Evolutionary conservation across 2,888 invertebrate genomes (phyloP).

Genomic region (Empis livida): DNA sequence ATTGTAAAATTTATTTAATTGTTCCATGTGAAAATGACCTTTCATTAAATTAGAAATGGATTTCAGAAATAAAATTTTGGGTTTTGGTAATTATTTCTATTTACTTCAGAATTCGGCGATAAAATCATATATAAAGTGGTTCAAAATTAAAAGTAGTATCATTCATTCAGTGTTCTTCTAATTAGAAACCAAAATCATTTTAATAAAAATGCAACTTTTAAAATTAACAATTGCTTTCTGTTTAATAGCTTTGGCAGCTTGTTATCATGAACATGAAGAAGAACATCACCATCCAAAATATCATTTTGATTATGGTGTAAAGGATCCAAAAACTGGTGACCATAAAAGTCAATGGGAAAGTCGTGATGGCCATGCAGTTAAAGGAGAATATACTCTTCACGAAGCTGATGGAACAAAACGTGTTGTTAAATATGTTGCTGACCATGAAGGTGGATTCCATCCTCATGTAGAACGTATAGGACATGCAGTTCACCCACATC

Average conservation of each 20-base stretch:
- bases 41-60: no score
- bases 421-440: conserved; percentile 27
- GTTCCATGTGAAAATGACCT: no score
- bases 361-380: conserved; percentile 35
- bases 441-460: conserved; percentile 28
- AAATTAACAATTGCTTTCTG: no score
- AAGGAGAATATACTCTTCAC: conserved; percentile 10
- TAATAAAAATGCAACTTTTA: no score
- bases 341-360: conserved; percentile 31
- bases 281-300: conserved; percentile 32
- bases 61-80: no score
- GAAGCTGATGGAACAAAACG: conserved; percentile 30
- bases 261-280: conserved; percentile 17
- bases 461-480: conserved; percentile 29
- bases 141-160: no score
- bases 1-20: no score
- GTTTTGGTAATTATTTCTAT: no score
- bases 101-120: no score
- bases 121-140: neutral
- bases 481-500: conserved; percentile 9
- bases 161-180: no score
- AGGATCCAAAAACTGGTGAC: conserved; percentile 29
- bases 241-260: neutral
- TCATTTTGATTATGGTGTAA: conserved; percentile 29
- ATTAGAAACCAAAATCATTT: no score